Conservation (phyloP, 2,797 vertebrate species). For the Phoeniculus purpureus region DNA sequence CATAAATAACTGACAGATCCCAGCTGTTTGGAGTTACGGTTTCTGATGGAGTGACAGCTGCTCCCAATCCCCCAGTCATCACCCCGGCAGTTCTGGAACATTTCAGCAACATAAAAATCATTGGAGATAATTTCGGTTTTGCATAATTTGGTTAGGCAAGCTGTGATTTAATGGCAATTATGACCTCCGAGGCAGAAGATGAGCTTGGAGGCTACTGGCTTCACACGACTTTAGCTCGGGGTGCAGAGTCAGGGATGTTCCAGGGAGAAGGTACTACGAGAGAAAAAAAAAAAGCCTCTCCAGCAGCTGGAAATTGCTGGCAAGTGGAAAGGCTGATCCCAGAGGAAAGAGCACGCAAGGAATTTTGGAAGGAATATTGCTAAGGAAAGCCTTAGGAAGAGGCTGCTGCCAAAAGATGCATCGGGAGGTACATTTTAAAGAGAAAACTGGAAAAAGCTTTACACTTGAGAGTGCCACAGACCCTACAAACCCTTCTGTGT, state of each 20-base stretch:
- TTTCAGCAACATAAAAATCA: slow-evolving; percentile 82
- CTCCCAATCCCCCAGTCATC: slow-evolving; percentile 77
- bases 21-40: slow-evolving; percentile 82
- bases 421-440: background rate
- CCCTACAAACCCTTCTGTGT: background rate
- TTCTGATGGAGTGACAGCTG: slow-evolving; percentile 82
- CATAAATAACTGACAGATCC: slow-evolving; percentile 77
- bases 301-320: slow-evolving; percentile 49
- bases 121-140: slow-evolving; percentile 74
- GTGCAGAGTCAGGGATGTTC: slow-evolving; percentile 33
- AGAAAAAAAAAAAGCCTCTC: background rate
- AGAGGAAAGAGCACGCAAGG: background rate
- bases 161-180: slow-evolving; percentile 77
- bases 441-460: background rate
- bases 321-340: slow-evolving; percentile 21
- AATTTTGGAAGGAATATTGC: slow-evolving; percentile 27
- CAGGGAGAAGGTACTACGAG: slow-evolving; percentile 24
- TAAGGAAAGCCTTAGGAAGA: slow-evolving; percentile 27
- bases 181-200: slow-evolving; percentile 65
- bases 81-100: slow-evolving; percentile 72
- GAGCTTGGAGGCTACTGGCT: slow-evolving; percentile 47
- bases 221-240: background rate
- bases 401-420: background rate
- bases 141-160: slow-evolving; percentile 78
- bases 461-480: background rate